Conservation (phyloP, 2,797 vertebrate genomes). For the Paramormyrops hopkinsi region DNA sequence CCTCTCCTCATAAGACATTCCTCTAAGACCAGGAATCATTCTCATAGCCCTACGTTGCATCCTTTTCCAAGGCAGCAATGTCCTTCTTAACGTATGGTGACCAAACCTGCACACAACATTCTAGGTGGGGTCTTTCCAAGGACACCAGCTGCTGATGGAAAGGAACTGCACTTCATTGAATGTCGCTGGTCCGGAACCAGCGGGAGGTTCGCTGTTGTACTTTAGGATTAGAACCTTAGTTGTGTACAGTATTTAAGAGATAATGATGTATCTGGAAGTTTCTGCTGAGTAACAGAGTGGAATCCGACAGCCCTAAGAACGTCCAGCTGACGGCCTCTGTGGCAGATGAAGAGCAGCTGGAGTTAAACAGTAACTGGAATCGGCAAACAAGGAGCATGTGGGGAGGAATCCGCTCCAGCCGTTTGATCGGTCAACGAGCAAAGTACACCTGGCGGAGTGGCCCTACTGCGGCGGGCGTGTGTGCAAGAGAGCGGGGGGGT, state of each 20-base stretch:
- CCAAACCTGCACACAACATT: too few relatives aligned
- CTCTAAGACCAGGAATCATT: too few relatives aligned
- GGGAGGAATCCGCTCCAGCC: background rate
- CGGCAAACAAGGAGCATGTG: background rate
- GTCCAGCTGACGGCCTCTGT: too few relatives aligned
- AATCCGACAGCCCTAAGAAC: background rate
- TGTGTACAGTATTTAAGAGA: background rate
- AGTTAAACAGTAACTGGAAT: background rate
- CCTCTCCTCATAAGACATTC: too few relatives aligned
- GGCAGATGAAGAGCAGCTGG: background rate
- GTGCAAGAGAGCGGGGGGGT: conserved; percentile 29
- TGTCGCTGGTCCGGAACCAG: background rate
- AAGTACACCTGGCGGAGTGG: background rate
- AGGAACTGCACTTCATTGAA: background rate
- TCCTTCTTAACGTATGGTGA: too few relatives aligned
- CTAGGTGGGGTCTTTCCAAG: too few relatives aligned
- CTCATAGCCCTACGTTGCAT: too few relatives aligned
- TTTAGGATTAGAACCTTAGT: background rate
- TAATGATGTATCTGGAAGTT: background rate
- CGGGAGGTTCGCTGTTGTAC: background rate
- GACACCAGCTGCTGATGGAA: background rate
- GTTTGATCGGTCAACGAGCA: background rate
- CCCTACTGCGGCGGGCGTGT: background rate
- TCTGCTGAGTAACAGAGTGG: background rate
- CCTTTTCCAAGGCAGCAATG: too few relatives aligned